phyloP scores from a whole-genome alignment of 2,797 vertebrate genomes.

The Merluccius polli region DNA sequence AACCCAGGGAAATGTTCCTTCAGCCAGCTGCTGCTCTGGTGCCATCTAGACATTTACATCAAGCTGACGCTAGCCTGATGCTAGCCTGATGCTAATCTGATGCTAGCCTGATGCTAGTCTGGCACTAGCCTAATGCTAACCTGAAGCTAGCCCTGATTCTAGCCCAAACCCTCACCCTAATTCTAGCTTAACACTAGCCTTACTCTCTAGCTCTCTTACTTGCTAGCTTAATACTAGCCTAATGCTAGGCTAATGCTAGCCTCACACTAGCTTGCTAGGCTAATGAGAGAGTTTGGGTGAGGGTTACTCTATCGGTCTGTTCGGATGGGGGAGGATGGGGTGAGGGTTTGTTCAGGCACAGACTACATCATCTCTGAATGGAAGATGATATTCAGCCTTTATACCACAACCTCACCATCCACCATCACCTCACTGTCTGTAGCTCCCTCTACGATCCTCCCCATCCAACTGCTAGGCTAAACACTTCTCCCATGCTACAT shows the following conservation, averaged over 20 bases:
- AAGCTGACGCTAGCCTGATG: background rate
- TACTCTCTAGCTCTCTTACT: background rate
- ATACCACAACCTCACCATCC: background rate
- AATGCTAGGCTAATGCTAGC: background rate
- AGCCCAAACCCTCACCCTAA: background rate
- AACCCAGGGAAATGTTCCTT: background rate
- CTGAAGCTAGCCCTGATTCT: background rate
- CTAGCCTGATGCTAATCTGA: too few relatives aligned
- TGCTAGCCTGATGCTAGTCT: background rate
- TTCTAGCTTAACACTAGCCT: background rate
- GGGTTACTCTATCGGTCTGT: background rate
- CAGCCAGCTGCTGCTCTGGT: background rate
- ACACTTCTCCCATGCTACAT: too few relatives aligned
- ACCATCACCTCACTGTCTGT: background rate
- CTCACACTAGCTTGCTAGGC: background rate
- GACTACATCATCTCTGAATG: background rate
- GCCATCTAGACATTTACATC: background rate
- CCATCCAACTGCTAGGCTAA: background rate
- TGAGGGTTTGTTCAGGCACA: too few relatives aligned
- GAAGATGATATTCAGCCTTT: background rate
- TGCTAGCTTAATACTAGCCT: background rate
- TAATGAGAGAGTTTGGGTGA: background rate
- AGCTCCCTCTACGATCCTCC: background rate
- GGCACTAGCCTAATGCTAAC: background rate
- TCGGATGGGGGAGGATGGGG: background rate